These are phyloP conservation scores for Cynocephalus volans DNA, from an alignment of 2,113 vertebrate species.

Conservation along the genomic window DNA sequence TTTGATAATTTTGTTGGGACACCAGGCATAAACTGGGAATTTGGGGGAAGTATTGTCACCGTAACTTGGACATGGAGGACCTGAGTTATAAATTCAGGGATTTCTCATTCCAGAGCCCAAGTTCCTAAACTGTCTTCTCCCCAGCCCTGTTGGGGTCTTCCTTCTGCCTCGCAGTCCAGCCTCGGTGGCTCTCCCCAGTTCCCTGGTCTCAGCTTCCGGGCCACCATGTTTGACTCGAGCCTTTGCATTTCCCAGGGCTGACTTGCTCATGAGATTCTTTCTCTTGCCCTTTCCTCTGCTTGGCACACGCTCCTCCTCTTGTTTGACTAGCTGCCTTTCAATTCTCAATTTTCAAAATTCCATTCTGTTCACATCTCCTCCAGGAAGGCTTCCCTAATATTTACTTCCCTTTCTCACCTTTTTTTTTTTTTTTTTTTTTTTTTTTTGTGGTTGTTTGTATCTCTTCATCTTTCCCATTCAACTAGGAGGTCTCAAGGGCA, in stretches of 20 bases:
- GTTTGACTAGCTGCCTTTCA: background rate
- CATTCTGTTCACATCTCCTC: background rate
- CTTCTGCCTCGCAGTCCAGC: rapidly evolving
- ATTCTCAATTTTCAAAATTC: background rate
- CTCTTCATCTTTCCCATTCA: background rate
- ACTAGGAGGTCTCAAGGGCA: background rate
- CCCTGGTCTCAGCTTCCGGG: background rate
- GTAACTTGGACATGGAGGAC: background rate
- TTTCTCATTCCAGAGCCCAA: background rate
- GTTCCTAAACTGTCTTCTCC: rapidly evolving
- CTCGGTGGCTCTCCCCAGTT: rapidly evolving
- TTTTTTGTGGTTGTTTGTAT: background rate
- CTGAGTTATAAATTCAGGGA: background rate
- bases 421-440: background rate
- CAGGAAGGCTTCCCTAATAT: background rate
- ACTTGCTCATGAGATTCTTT: rapidly evolving
- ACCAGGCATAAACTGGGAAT: background rate
- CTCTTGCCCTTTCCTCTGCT: background rate
- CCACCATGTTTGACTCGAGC: background rate
- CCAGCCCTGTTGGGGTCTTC: background rate
- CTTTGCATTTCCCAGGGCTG: rapidly evolving
- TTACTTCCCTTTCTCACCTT: background rate
- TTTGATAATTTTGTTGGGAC: background rate
- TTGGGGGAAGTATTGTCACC: too few relatives aligned
- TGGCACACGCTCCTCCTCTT: rapidly evolving